A percentile compares a stretch with the other conserved stretches of the same genome.
Evolutionary conservation across 2,888 invertebrate species (phyloP).

Genomic region (Aspidapion aeneum): DNA sequence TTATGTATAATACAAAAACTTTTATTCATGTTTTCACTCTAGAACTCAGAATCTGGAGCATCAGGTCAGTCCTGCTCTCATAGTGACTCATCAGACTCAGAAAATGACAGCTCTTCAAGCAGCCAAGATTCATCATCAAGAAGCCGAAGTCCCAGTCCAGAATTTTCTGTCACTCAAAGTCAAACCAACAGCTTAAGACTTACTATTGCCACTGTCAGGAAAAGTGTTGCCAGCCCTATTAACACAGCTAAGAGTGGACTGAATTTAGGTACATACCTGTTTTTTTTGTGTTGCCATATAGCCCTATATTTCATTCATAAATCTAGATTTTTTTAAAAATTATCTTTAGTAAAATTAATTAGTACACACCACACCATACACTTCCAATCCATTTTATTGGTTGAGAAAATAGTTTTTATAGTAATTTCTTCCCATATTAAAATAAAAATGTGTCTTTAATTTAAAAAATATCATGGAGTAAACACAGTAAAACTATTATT

Average conservation of each 20-base stretch:
- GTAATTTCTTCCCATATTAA: no score
- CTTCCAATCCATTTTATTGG: no score
- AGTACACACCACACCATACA: no score
- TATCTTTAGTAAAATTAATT: no score
- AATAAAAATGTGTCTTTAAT: no score
- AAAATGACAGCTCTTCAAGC: conserved; percentile 42
- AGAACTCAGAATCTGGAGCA: conserved; percentile 51
- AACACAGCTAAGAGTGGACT: conserved; percentile 34
- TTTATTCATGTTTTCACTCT: conserved; percentile 25
- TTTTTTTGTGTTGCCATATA: no score
- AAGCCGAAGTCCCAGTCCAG: conserved; percentile 46
- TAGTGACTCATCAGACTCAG: conserved; percentile 46
- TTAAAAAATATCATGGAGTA: no score
- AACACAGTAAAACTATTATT: no score
- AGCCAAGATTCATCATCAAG: conserved; percentile 45
- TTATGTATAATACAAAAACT: no score
- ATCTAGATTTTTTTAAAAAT: no score
- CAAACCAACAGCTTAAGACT: conserved; percentile 59
- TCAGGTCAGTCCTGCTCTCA: conserved; percentile 47
- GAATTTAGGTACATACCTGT: not conserved
- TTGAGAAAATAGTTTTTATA: no score
- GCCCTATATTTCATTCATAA: no score
- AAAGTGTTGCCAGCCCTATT: conserved; percentile 38
- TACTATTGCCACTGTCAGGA: conserved; percentile 57
- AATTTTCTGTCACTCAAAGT: conserved; percentile 60